Percentiles rank a stretch among this genome's conserved stretches.
These are phyloP conservation scores for Danio jaintianensis DNA, from an alignment of 2,797 vertebrate genomes.

Conservation along the genomic window DNA sequence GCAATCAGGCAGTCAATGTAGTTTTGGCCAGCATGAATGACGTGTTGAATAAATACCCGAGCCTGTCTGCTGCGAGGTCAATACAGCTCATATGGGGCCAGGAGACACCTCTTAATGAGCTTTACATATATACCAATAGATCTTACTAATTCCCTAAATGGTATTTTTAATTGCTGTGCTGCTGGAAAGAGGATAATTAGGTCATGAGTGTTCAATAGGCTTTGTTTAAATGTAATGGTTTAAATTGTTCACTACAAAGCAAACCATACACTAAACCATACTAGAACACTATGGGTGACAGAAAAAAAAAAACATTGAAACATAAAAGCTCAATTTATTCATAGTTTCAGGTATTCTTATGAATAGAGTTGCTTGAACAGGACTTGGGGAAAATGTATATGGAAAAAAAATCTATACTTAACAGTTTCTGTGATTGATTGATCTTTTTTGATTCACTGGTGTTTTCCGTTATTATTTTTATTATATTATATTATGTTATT, in stretches of 20 bases:
- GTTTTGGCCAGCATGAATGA: conserved; percentile 5
- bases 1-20: not conserved
- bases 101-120: conserved; percentile 53
- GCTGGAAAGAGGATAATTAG: not conserved
- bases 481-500: too few relatives aligned
- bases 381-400: not conserved
- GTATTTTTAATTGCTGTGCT: conserved; percentile 49
- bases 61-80: conserved; percentile 33
- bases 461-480: too few relatives aligned
- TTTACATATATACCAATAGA: conserved; percentile 48
- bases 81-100: conserved; percentile 34
- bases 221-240: not conserved
- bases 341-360: not conserved
- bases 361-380: not conserved
- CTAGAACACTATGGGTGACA: not conserved
- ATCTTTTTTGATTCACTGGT: too few relatives aligned
- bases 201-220: conserved; percentile 7
- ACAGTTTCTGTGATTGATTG: too few relatives aligned
- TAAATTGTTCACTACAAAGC: not conserved
- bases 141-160: conserved; percentile 53
- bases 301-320: not conserved
- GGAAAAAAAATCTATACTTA: too few relatives aligned
- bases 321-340: not conserved
- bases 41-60: conserved; percentile 29
- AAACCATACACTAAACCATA: not conserved